Base-by-base conservation (phyloP, 1,140 invertebrate genomes). In the Pristionchus pacificus region DNA sequence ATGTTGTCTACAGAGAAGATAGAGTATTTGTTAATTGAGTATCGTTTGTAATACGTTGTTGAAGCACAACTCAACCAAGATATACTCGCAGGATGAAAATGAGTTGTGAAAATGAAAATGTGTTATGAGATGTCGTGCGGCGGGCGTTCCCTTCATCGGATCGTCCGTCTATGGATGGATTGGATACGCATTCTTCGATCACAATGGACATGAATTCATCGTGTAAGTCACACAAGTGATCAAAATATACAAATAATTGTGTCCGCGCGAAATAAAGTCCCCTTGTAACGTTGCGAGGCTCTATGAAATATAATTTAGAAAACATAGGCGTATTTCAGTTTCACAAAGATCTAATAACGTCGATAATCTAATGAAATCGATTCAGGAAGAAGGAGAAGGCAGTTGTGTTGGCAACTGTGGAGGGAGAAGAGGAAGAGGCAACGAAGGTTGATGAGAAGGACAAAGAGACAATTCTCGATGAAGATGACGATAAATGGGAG, bases 121-220 rank as follows among this genome's bases (percentile, higher is more conserved):
- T n/a, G n/a, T n/a, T n/a, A n/a, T 49, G 62, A 27, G 10, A 31
- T 77, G n/a, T 25, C 75, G 15, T 31, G 2, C 28, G 1, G 61
- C 77, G 15, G 24, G 63, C 19, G 15, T 79, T 31, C 73, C 79
- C 3, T 83, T 83, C 31, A 71, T 79, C 79, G 90, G 90, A 79
- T 91, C 91, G 0, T 92, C 94, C 86, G 91, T 95, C 24, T 96
- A 91, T 90, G 96, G 96, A 62, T 91, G 90, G 83, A 92, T 92
- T 87, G 94, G 95, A 1, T 97, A 90, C 85, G 90, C 90, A 78
- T 95, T 96, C 85, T 88, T 90, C 33, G 94, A 98, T 87, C 88
- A 97, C 19, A 89, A 90, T 55, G 88, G 89, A 32, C 92, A 95
- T 84, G 88, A 91, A 78, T 97, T 90, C 87, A 90, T 89, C 27